Conservation (phyloP, 2,113 vertebrate species). For the Ciconia maguari region DNA sequence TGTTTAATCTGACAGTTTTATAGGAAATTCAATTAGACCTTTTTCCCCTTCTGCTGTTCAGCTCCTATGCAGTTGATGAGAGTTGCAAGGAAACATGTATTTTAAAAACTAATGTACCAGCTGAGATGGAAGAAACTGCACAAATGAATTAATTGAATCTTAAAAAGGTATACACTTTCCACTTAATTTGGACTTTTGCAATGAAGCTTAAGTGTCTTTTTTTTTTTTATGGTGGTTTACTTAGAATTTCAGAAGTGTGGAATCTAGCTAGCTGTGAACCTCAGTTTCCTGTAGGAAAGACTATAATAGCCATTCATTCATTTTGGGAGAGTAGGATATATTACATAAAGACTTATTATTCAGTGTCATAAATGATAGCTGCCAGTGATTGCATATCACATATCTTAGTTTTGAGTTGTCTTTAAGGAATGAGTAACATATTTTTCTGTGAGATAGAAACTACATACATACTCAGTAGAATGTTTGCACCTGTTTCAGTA, state of each 20-base stretch:
- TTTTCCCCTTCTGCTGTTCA: conserved; percentile 61
- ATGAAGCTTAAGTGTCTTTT: not conserved
- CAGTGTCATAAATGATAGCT: not conserved
- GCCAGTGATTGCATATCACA: accelerated
- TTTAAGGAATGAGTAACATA: not conserved
- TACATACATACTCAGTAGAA: accelerated
- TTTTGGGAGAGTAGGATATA: not conserved
- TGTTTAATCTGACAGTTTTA: not conserved
- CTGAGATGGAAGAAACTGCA: conserved; percentile 57
- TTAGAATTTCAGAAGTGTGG: not conserved
- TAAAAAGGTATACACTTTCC: conserved; percentile 54
- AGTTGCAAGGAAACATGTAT: conserved; percentile 50
- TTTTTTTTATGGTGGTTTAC: not conserved
- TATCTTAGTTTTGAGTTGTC: not conserved
- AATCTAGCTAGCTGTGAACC: not conserved
- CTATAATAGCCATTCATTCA: not conserved
- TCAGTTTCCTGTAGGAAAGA: not conserved
- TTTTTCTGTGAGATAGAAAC: not conserved
- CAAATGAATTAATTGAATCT: conserved; percentile 42
- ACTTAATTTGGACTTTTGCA: conserved; percentile 18
- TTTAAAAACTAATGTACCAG: conserved; percentile 50
- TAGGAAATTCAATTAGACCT: conserved; percentile 37
- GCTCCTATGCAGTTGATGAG: conserved; percentile 59
- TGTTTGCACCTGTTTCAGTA: not conserved
- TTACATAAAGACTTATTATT: not conserved